Conservation (phyloP, 1,140 invertebrate genomes). For the Drosophila lacertosa region DNA sequence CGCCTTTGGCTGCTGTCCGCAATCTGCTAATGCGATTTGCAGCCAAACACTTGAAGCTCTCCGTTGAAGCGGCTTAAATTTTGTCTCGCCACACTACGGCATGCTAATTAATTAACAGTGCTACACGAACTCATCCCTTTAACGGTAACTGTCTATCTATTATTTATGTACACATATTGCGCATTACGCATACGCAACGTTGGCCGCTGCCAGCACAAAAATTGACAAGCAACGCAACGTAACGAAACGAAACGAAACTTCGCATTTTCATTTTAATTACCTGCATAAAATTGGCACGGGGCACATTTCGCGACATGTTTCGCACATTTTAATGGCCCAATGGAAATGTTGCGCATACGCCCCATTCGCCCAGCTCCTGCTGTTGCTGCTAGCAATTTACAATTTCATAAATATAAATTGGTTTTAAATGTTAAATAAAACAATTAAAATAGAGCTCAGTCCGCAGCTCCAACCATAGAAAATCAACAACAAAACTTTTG, state of each 20-base stretch:
- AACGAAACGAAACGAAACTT: slow-evolving; percentile 39
- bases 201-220: slow-evolving; percentile 47
- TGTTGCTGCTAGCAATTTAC: slow-evolving; percentile 69
- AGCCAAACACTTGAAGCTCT: slow-evolving; percentile 53
- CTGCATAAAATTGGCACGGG: slow-evolving; percentile 56
- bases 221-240: slow-evolving; percentile 66
- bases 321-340: slow-evolving; percentile 59
- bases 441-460: slow-evolving; percentile 61
- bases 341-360: slow-evolving; percentile 71
- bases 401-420: slow-evolving; percentile 81
- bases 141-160: slow-evolving; percentile 56
- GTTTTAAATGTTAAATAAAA: slow-evolving; percentile 78
- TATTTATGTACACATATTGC: slow-evolving; percentile 66
- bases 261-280: slow-evolving; percentile 77
- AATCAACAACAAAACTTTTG: slow-evolving; percentile 43
- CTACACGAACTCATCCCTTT: background rate
- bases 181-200: slow-evolving; percentile 65
- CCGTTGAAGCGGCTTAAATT: slow-evolving; percentile 51
- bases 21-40: slow-evolving; percentile 66
- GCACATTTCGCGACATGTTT: slow-evolving; percentile 51
- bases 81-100: slow-evolving; percentile 26
- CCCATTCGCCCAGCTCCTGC: slow-evolving; percentile 39
- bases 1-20: slow-evolving; percentile 25
- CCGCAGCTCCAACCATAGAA: slow-evolving; percentile 22
- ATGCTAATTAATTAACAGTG: slow-evolving; percentile 74